A percentile compares a stretch with the other conserved stretches of the same genome.
Evolutionary conservation across 2,113 vertebrate genomes (phyloP).

Genomic region (Elephas maximus): DNA sequence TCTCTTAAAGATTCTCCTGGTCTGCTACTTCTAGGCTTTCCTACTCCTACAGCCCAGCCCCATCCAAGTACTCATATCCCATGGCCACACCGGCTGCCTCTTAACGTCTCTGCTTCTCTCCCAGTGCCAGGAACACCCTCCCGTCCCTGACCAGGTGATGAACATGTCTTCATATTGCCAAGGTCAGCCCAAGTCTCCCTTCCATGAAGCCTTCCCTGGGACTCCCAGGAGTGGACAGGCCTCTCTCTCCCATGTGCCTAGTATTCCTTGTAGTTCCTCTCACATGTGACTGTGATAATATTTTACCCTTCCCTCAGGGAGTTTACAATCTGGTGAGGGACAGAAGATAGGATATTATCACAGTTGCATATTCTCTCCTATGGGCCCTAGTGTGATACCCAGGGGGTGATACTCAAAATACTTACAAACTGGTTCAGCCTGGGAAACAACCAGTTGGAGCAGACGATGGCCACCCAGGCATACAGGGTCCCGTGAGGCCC

Average conservation of each 20-base stretch:
- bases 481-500: not conserved
- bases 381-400: not conserved
- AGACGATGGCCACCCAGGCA: not conserved
- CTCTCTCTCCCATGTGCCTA: not conserved
- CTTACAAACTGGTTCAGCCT: not conserved
- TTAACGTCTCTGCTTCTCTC: not conserved
- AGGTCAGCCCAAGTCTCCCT: not conserved
- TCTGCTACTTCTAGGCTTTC: not conserved
- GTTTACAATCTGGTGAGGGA: no score
- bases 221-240: not conserved
- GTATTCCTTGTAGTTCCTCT: not conserved
- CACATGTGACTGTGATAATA: not conserved
- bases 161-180: not conserved
- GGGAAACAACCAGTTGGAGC: not conserved
- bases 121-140: not conserved
- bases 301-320: not conserved
- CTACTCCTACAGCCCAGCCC: not conserved
- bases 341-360: no score
- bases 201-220: not conserved
- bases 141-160: not conserved
- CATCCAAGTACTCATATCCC: not conserved
- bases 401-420: not conserved
- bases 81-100: not conserved
- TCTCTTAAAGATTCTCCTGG: not conserved
- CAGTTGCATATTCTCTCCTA: no score